A percentile compares a stretch with the other conserved stretches of the same genome.
Conservation (phyloP, 2,797 vertebrate genomes). For the Manis javanica region DNA sequence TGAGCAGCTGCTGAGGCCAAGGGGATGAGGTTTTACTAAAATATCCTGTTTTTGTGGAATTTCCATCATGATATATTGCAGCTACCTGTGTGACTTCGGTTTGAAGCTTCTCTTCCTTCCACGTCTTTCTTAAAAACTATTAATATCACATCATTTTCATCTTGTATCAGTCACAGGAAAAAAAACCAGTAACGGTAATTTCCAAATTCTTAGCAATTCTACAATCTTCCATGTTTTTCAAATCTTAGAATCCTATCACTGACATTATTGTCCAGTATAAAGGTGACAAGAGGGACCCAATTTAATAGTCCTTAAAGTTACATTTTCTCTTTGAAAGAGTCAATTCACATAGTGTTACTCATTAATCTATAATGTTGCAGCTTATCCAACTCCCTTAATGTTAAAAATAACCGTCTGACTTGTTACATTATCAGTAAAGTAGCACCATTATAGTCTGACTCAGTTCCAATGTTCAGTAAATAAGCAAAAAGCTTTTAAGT, state of each 20-base stretch:
- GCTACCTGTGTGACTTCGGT: background rate
- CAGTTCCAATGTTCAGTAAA: constrained; percentile 14
- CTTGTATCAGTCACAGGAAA: background rate
- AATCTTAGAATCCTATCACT: constrained; percentile 15
- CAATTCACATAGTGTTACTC: background rate
- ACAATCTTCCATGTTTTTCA: background rate
- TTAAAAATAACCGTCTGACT: constrained; percentile 47
- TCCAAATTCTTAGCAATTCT: background rate
- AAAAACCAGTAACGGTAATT: background rate
- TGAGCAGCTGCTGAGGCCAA: background rate
- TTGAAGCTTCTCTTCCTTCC: constrained; percentile 27
- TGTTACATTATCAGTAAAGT: constrained; percentile 42
- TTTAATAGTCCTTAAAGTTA: constrained; percentile 52
- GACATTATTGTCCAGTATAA: background rate
- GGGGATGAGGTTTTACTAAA: constrained; percentile 2
- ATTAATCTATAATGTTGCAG: background rate
- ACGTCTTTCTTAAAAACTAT: background rate
- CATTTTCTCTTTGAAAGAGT: constrained; percentile 53
- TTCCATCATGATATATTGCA: constrained; percentile 8
- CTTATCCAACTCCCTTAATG: constrained; percentile 34
- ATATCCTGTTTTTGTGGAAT: background rate
- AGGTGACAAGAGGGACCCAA: constrained; percentile 17
- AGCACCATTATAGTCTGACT: background rate
- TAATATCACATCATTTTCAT: constrained; percentile 5
- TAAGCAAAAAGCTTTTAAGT: background rate